phyloP scores from a whole-genome alignment of 2,888 invertebrate genomes.

The Cyaniris semiargus region DNA sequence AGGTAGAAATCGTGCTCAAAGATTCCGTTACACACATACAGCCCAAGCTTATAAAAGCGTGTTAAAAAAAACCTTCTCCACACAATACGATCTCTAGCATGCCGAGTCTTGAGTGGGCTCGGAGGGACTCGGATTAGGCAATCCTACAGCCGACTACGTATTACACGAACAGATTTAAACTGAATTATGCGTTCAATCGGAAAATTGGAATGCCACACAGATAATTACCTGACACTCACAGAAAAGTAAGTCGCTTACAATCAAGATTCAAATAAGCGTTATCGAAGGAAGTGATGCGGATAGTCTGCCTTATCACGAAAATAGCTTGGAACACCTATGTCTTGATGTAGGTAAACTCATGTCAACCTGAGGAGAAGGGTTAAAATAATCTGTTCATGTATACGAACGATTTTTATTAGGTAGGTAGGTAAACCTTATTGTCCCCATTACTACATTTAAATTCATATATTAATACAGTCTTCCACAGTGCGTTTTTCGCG shows the following conservation, averaged over 20 bases:
- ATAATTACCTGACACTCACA: slow-evolving; percentile 82
- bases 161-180: slow-evolving; percentile 79
- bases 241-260: slow-evolving; percentile 77
- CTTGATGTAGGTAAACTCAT: background rate
- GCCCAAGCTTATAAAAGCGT: too few relatives aligned
- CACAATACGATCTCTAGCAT: slow-evolving; percentile 38
- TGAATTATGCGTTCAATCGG: slow-evolving; percentile 80
- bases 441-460: too few relatives aligned
- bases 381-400: background rate
- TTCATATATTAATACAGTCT: too few relatives aligned
- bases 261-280: slow-evolving; percentile 77
- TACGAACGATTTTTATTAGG: background rate
- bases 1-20: too few relatives aligned
- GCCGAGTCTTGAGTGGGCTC: slow-evolving; percentile 58
- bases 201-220: slow-evolving; percentile 81
- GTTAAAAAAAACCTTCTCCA: too few relatives aligned
- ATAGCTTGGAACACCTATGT: slow-evolving; percentile 43
- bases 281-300: slow-evolving; percentile 64
- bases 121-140: slow-evolving; percentile 73
- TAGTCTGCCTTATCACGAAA: slow-evolving; percentile 60
- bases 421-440: background rate
- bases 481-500: too few relatives aligned
- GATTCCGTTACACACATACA: too few relatives aligned
- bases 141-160: slow-evolving; percentile 69
- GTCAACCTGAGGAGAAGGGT: slow-evolving; percentile 2